These are phyloP conservation scores for Megaceryle maxima DNA, from an alignment of 2,113 vertebrate genomes.

Conservation along the genomic window DNA sequence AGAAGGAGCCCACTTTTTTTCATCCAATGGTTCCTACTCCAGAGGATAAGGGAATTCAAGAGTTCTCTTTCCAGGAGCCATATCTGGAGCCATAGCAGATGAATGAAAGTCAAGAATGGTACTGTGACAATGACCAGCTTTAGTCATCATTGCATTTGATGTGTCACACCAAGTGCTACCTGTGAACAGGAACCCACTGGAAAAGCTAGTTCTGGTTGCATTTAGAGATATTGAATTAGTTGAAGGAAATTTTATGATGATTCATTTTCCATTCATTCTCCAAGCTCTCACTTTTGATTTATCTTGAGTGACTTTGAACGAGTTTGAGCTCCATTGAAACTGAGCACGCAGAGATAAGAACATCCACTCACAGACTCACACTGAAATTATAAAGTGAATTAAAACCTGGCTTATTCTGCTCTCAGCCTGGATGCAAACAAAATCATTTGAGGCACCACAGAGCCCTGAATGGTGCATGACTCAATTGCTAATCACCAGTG, in stretches of 20 bases:
- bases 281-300: background rate
- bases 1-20: background rate
- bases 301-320: background rate
- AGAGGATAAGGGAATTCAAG: background rate
- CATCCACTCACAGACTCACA: background rate
- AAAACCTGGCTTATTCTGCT: background rate
- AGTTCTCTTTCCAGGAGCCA: background rate
- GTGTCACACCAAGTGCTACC: background rate
- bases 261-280: constrained; percentile 4
- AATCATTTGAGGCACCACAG: background rate
- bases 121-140: background rate
- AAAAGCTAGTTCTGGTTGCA: background rate
- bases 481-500: constrained; percentile 26
- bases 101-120: background rate
- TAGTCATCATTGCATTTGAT: background rate
- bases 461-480: background rate
- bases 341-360: background rate
- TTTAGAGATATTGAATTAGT: background rate
- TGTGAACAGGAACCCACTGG: background rate
- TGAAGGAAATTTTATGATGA: background rate
- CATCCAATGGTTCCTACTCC: background rate
- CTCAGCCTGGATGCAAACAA: background rate
- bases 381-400: background rate
- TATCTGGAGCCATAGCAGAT: background rate
- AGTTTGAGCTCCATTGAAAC: background rate